A percentile compares a stretch with the other conserved stretches of the same genome.
Evolutionary conservation across 2,113 vertebrate genomes (phyloP).

Genomic region (cat (Felis catus)): F.catus_Fca126_mat1.0 CM031413.1:95065001-95065500

Average conservation of each 20-base stretch:
- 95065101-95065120: no score
- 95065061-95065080: constrained; percentile 7
- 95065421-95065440: constrained; percentile 50
- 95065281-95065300: constrained; percentile 25
- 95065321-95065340: constrained; percentile 71
- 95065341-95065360: constrained; percentile 63
- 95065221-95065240: constrained; percentile 48
- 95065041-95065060: neutral
- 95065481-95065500: constrained; percentile 51
- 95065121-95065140: neutral
- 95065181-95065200: neutral
- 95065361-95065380: constrained; percentile 50
- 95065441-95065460: constrained; percentile 73
- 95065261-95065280: neutral
- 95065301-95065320: constrained; percentile 23
- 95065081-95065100: neutral
- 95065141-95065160: constrained; percentile 50
- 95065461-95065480: constrained; percentile 54
- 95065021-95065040: neutral
- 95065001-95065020: constrained; percentile 34
- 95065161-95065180: constrained; percentile 41
- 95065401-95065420: constrained; percentile 62
- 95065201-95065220: constrained; percentile 29
- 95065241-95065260: constrained; percentile 50
- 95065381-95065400: constrained; percentile 55